These are phyloP conservation scores for Rostratula benghalensis DNA, from an alignment of 2,113 vertebrate species.

Conservation along the genomic window DNA sequence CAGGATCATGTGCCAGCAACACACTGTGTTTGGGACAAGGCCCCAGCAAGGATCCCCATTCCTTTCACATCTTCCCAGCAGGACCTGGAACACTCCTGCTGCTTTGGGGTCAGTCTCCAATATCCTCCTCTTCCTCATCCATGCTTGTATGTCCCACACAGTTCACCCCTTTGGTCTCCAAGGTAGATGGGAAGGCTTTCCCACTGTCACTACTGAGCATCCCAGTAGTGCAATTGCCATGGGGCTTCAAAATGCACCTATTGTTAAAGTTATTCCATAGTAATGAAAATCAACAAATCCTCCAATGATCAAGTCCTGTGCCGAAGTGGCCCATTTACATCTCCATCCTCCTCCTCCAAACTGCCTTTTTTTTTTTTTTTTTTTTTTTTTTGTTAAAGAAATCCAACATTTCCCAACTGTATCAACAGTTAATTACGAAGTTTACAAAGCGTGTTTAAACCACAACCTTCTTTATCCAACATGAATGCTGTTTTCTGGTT, in stretches of 20 bases:
- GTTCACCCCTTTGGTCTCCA: neutral
- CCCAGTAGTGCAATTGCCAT: neutral
- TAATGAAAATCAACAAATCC: neutral
- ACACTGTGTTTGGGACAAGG: rapidly evolving
- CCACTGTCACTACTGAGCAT: neutral
- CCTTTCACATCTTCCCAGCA: rapidly evolving
- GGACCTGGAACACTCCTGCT: neutral
- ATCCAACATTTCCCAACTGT: neutral
- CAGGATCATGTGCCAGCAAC: rapidly evolving
- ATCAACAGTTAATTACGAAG: neutral
- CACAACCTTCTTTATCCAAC: neutral
- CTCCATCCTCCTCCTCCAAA: neutral
- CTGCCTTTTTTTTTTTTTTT: neutral
- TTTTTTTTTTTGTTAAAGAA: neutral
- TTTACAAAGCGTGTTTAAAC: neutral
- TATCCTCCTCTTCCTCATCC: neutral
- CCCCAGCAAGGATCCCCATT: neutral
- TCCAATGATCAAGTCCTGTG: neutral
- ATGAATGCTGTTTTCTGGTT: neutral
- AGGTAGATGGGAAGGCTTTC: neutral
- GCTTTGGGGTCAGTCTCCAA: neutral
- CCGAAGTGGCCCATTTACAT: neutral
- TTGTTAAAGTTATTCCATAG: neutral
- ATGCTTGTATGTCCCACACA: neutral
- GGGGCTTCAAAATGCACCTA: neutral